A percentile compares a stretch with the other conserved stretches of the same genome.
Conservation (phyloP, 2,888 invertebrate genomes). For the Cosmia pyralina region DNA sequence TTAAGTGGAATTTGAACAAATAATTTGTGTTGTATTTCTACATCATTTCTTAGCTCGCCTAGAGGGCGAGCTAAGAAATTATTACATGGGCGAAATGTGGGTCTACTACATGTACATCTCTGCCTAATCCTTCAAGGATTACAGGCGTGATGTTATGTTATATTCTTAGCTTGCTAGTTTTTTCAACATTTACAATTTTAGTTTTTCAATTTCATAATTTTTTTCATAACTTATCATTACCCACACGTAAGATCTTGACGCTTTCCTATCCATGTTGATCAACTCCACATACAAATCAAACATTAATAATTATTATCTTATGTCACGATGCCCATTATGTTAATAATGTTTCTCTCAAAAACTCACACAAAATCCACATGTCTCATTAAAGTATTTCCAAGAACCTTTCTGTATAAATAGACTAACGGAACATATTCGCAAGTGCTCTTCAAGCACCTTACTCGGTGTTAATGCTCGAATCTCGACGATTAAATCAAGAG, state of each 20-base stretch:
- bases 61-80: background rate
- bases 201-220: background rate
- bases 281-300: background rate
- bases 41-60: slow-evolving; percentile 19
- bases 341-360: slow-evolving; percentile 50
- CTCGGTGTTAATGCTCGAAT: slow-evolving; percentile 71
- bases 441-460: slow-evolving; percentile 68
- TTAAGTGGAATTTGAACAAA: slow-evolving; percentile 55
- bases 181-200: background rate
- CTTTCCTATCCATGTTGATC: background rate
- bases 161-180: background rate
- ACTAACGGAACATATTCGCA: slow-evolving; percentile 82
- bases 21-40: slow-evolving; percentile 44
- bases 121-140: background rate
- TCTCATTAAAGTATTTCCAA: slow-evolving; percentile 59
- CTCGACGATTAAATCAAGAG: slow-evolving; percentile 73
- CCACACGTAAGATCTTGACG: background rate
- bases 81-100: background rate
- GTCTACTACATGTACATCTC: background rate
- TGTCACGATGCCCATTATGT: slow-evolving; percentile 32
- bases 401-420: slow-evolving; percentile 58
- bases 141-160: no score
- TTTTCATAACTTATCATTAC: background rate
- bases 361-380: slow-evolving; percentile 53
- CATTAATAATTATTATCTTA: slow-evolving; percentile 33